Evolutionary conservation across 1,140 invertebrate species (phyloP), one percentile per base, ranked within the genome.

Genomic region (Atta texana): DNA sequence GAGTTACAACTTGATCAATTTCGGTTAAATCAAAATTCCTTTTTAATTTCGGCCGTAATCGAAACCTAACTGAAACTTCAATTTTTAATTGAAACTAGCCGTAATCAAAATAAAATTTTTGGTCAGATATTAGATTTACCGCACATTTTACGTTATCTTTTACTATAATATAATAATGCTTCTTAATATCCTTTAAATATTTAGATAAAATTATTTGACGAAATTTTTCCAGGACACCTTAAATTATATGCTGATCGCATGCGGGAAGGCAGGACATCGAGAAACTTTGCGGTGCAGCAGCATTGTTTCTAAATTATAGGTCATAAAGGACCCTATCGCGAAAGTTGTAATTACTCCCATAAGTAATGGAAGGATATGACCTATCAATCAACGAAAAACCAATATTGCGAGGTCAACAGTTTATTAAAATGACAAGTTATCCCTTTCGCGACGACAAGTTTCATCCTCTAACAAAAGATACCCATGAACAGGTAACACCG

Each of bases 261-360:
- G n/a, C 76, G 63, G 24, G 12, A 71, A 59, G 53, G 24, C 14
- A 55, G 8, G 18, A 57, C 5, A 55, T 82, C 12, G 55, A 61
- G 69, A 75, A 84, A 84, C 39, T 75, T 84, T 2, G 51, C 51
- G 53, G 53, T 51, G 39, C 68, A 55, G 31, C 34, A 49, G 49
- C 34, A 7, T 72, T 68, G 28, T 24, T 53, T n/a, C 49, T 80
- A 69, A 80, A 71, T 81, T 81, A 55, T 34, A 51, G 49, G 53
- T 61, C 24, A 61, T 10, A 59, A 74, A 74, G 55, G 51, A 57
- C 2, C 6, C 10, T 49, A 34, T 71, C 34, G 34, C 31, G 21
- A 71, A 72, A 81, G 78, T 81, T 71, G 21, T 81, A 81, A 81
- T 81, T 81, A 71, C 66, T 39, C 51, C 18, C 34, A 31, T 31